Evolutionary conservation across 2,888 invertebrate genomes (phyloP).

Genomic region (Epistrophe eligans): DNA sequence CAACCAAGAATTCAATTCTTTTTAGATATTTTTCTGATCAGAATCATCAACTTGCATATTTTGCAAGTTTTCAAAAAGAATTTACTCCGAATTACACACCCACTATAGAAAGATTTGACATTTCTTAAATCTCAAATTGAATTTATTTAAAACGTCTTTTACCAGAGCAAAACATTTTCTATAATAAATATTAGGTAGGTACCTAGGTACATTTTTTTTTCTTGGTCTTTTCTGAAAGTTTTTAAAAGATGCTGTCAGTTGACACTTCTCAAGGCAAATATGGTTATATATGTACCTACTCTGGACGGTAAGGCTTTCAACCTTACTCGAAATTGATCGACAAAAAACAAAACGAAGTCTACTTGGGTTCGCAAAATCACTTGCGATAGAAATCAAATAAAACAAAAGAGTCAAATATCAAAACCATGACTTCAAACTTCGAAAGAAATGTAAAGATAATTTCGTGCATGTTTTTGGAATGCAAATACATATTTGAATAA

Average conservation of each 20-base stretch:
- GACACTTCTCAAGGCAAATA: background rate
- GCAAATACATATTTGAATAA: conserved; percentile 6
- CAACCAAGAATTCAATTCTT: too few relatives aligned
- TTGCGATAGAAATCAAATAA: background rate
- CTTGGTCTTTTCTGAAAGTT: background rate
- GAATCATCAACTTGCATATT: too few relatives aligned
- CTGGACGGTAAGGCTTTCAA: background rate
- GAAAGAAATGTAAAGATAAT: background rate
- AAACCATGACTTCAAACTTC: background rate
- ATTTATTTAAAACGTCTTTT: too few relatives aligned
- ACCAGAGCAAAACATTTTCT: too few relatives aligned
- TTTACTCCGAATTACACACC: too few relatives aligned
- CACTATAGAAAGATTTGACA: too few relatives aligned
- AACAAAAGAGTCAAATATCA: conserved; percentile 27
- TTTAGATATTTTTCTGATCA: too few relatives aligned
- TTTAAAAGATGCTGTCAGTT: background rate
- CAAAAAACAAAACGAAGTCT: background rate
- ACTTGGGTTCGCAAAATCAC: background rate
- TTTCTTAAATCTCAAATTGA: too few relatives aligned
- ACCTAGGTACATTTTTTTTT: too few relatives aligned
- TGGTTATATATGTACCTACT: background rate
- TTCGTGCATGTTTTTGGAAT: conserved; percentile 15
- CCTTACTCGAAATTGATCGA: background rate
- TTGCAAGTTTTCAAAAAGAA: too few relatives aligned
- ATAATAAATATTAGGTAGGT: too few relatives aligned